Conservation (phyloP, 1,140 invertebrate species). For the Matsumurasca onukii region DNA sequence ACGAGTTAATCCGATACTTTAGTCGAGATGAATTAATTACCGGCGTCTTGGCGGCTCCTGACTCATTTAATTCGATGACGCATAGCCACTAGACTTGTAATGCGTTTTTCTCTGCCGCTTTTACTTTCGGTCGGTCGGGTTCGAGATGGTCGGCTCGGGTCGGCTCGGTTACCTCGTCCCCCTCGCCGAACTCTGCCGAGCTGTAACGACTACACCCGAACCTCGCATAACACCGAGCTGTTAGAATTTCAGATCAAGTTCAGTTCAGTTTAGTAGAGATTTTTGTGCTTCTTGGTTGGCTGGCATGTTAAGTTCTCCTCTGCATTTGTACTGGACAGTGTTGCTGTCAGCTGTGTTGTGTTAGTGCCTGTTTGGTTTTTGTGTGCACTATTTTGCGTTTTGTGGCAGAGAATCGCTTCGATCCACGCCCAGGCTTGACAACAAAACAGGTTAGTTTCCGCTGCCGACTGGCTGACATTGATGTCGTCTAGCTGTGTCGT, state of each 20-base stretch:
- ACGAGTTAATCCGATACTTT: neutral
- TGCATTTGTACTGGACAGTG: neutral
- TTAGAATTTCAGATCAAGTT: slow-evolving; percentile 2
- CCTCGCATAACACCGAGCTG: slow-evolving; percentile 16
- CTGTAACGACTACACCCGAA: neutral
- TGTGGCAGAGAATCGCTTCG: slow-evolving; percentile 16
- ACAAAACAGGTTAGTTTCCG: slow-evolving; percentile 9
- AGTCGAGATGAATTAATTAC: slow-evolving; percentile 12
- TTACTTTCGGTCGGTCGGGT: neutral
- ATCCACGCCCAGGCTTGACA: neutral
- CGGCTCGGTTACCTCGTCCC: neutral
- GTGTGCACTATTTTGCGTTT: slow-evolving; percentile 25
- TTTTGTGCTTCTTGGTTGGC: slow-evolving; percentile 27
- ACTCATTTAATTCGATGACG: slow-evolving; percentile 21
- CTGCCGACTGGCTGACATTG: too few species aligned
- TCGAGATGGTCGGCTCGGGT: too few species aligned
- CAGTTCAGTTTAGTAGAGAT: slow-evolving; percentile 25
- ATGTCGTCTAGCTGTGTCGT: too few species aligned
- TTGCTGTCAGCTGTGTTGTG: neutral
- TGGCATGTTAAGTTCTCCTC: slow-evolving; percentile 15
- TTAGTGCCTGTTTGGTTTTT: slow-evolving; percentile 19
- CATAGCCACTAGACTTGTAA: slow-evolving; percentile 19
- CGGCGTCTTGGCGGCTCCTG: slow-evolving; percentile 13
- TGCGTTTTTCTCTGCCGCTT: slow-evolving; percentile 14
- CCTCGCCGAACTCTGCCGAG: neutral